Evolutionary conservation across 2,888 invertebrate species (phyloP).

Genomic region (Perizoma flavofasciatum): DNA sequence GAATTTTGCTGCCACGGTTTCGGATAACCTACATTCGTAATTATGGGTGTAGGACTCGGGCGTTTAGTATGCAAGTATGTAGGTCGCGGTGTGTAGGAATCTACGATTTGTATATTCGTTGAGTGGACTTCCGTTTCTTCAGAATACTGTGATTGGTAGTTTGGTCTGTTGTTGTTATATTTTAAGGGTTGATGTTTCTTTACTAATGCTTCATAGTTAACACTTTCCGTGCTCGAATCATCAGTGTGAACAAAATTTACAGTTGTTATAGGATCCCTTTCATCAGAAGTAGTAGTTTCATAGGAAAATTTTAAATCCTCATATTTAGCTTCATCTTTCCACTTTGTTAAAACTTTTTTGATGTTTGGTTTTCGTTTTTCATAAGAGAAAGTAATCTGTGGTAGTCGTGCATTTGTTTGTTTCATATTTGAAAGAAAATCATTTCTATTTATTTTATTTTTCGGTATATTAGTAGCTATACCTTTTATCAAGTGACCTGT

Average conservation of each 20-base stretch:
- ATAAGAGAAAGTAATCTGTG: constrained; percentile 24
- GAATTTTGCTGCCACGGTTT: constrained; percentile 56
- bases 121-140: constrained; percentile 62
- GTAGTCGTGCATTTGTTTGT: constrained; percentile 28
- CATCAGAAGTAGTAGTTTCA: constrained; percentile 55
- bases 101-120: constrained; percentile 61
- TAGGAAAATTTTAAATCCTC: constrained; percentile 72
- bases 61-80: constrained; percentile 63
- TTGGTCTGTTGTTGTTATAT: constrained; percentile 42
- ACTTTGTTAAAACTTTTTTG: constrained; percentile 78
- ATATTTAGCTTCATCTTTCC: constrained; percentile 77
- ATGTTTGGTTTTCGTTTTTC: constrained; percentile 61
- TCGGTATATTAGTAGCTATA: constrained; percentile 34
- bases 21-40: constrained; percentile 76
- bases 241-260: constrained; percentile 34
- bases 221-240: constrained; percentile 40
- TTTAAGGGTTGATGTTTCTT: constrained; percentile 42
- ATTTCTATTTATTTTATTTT: constrained; percentile 39
- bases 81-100: constrained; percentile 58
- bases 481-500: constrained; percentile 41
- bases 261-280: constrained; percentile 42
- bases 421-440: constrained; percentile 28
- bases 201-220: constrained; percentile 38
- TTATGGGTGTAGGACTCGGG: constrained; percentile 65
- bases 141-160: constrained; percentile 48